A percentile compares a stretch with the other conserved stretches of the same genome.
Conservation (phyloP, 92 coral and sea anemone genomes). For the Ricordea florida region DNA sequence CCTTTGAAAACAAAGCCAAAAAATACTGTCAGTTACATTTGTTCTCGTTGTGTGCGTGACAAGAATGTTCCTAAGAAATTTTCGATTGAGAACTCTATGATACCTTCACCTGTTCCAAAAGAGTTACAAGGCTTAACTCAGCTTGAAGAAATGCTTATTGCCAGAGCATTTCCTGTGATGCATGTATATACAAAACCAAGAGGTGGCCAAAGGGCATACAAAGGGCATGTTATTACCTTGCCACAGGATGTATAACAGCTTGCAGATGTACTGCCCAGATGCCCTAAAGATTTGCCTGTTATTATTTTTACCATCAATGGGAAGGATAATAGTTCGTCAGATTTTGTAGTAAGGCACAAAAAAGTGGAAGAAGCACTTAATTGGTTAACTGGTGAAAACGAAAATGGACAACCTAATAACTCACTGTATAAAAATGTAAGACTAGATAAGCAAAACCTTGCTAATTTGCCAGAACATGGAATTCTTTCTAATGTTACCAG, state of each 20-base stretch:
- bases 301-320: too few relatives aligned
- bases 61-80: conserved; percentile 39
- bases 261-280: conserved; percentile 24
- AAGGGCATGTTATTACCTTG: conserved; percentile 52
- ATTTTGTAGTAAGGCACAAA: too few relatives aligned
- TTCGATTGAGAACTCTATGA: too few relatives aligned
- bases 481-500: too few relatives aligned
- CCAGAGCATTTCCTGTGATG: conserved; percentile 56
- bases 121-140: conserved; percentile 54
- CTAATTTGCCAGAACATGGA: neutral
- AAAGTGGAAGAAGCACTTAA: too few relatives aligned
- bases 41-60: too few relatives aligned
- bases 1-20: too few relatives aligned
- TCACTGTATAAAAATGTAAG: conserved; percentile 5
- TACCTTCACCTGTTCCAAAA: conserved; percentile 55
- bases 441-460: neutral
- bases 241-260: conserved; percentile 61
- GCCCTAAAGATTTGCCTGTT: conserved; percentile 18
- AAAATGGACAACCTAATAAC: conserved; percentile 38
- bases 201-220: conserved; percentile 62
- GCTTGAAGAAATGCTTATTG: conserved; percentile 57
- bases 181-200: conserved; percentile 52
- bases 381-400: neutral
- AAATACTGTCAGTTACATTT: too few relatives aligned
- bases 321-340: too few relatives aligned